A percentile compares a stretch with the other conserved stretches of the same genome.
These are phyloP conservation scores for Eugnorisma glareosa DNA, from an alignment of 2,888 invertebrate genomes.

Conservation along the genomic window DNA sequence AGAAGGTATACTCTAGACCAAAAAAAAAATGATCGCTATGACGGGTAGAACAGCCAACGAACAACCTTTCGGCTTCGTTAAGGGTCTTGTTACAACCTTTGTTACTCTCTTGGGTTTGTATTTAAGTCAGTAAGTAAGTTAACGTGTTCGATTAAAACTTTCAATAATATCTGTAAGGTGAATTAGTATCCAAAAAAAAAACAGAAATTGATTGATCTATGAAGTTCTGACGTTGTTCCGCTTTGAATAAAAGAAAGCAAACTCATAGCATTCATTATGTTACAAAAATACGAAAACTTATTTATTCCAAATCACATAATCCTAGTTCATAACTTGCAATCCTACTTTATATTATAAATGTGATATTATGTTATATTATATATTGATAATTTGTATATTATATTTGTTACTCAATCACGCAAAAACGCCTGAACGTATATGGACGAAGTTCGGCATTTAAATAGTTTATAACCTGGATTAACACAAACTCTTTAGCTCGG, in stretches of 20 bases:
- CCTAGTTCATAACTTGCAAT: not conserved
- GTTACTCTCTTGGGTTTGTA: not conserved
- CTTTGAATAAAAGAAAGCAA: not conserved
- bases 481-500: not conserved
- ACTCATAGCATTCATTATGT: not conserved
- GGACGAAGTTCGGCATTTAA: not conserved
- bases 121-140: not conserved
- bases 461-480: not conserved
- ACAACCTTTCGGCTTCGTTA: too few species aligned
- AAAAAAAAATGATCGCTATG: too few species aligned
- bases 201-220: too few species aligned
- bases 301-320: not conserved
- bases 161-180: not conserved
- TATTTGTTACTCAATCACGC: not conserved
- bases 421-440: not conserved
- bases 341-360: not conserved
- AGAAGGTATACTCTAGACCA: too few species aligned
- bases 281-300: not conserved
- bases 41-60: too few species aligned
- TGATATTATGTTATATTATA: too few species aligned
- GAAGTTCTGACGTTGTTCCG: not conserved
- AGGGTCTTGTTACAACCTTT: too few species aligned
- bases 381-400: not conserved
- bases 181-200: not conserved
- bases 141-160: not conserved